A percentile compares a stretch with the other conserved stretches of the same genome.
Conservation (phyloP, 2,797 vertebrate species). For the Tokudaia tokunoshimensis region DNA sequence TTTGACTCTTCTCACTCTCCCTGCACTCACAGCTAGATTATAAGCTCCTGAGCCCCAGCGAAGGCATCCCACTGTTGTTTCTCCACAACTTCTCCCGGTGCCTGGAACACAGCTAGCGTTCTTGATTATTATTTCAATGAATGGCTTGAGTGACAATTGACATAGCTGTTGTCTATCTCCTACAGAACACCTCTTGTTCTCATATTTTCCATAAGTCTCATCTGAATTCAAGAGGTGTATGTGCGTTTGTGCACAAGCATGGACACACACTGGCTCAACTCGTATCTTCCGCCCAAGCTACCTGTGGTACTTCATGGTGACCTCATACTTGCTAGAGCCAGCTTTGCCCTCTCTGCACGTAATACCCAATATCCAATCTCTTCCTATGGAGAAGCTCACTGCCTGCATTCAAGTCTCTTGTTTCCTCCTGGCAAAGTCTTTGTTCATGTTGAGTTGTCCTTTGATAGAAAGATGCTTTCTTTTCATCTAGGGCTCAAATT, state of each 20-base stretch:
- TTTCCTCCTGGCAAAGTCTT: conserved; percentile 53
- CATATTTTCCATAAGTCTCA: neutral
- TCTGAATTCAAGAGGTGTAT: conserved; percentile 50
- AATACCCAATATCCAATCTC: conserved; percentile 50
- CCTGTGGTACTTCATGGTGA: neutral
- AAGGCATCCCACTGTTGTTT: neutral
- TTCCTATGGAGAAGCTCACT: conserved; percentile 43
- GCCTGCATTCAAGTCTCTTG: conserved; percentile 52
- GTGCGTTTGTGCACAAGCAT: neutral
- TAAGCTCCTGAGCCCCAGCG: neutral
- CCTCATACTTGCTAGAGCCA: neutral
- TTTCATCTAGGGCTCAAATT: conserved; percentile 56
- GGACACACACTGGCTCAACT: conserved; percentile 31
- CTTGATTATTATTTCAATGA: neutral
- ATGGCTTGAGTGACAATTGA: neutral
- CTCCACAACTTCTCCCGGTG: neutral
- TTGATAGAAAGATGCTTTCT: conserved; percentile 52
- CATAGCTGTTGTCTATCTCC: neutral
- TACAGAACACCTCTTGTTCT: neutral
- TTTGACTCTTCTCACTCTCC: neutral
- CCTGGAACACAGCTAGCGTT: neutral
- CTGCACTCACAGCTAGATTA: neutral
- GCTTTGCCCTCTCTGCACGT: conserved; percentile 35
- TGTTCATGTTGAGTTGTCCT: neutral
- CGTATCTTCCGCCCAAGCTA: conserved; percentile 13